Evolutionary conservation across 1,140 invertebrate genomes (phyloP).

Genomic region (Drosophila mauritiana): DNA sequence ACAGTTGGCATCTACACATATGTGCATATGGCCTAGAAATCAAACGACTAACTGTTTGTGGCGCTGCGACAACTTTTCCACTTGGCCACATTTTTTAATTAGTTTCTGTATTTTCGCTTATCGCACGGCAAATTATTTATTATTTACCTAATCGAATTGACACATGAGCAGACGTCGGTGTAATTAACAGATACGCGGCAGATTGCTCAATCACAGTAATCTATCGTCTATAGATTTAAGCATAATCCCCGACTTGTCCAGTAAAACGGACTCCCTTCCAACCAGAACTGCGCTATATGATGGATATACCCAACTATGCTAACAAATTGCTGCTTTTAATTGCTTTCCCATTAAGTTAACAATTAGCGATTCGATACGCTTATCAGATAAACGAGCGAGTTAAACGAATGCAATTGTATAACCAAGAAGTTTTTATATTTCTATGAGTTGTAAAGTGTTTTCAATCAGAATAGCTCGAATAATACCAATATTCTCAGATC

Average conservation of each 20-base stretch:
- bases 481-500: too few relatives aligned
- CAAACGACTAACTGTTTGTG: slow-evolving; percentile 38
- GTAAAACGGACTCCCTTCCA: background rate
- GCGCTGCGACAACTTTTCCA: slow-evolving; percentile 43
- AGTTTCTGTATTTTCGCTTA: slow-evolving; percentile 40
- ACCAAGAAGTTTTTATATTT: too few relatives aligned
- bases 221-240: slow-evolving; percentile 15
- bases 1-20: background rate
- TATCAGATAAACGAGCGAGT: slow-evolving; percentile 9
- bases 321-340: slow-evolving; percentile 31
- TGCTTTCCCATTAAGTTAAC: slow-evolving; percentile 43
- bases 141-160: slow-evolving; percentile 74
- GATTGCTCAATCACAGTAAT: slow-evolving; percentile 47
- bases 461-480: too few relatives aligned
- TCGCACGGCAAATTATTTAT: slow-evolving; percentile 50
- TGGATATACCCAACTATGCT: background rate
- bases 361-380: slow-evolving; percentile 49
- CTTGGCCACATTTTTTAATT: slow-evolving; percentile 39
- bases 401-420: background rate
- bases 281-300: background rate
- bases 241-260: slow-evolving; percentile 7
- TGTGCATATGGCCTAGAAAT: slow-evolving; percentile 66
- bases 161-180: slow-evolving; percentile 56
- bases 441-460: too few relatives aligned
- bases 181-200: slow-evolving; percentile 46